phyloP scores from a whole-genome alignment of 2,888 invertebrate species.

The Schizotus pectinicornis region DNA sequence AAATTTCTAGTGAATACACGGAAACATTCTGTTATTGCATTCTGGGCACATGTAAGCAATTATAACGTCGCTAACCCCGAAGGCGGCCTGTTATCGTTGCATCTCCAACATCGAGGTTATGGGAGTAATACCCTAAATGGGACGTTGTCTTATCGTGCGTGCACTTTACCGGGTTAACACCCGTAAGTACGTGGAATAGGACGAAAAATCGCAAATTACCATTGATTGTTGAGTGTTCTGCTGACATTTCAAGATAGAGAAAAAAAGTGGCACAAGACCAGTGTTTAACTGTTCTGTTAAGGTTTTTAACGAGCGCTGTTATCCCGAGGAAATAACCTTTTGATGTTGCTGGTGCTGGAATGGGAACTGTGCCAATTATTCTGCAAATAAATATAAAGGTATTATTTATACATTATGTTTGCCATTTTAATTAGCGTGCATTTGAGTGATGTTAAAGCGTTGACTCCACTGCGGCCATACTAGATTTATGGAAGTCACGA shows the following conservation, averaged over 20 bases:
- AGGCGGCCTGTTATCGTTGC: conserved; percentile 37
- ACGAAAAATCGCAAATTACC: no score
- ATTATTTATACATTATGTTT: no score
- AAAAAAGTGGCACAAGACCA: no score
- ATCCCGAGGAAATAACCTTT: conserved; percentile 24
- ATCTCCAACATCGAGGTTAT: conserved; percentile 41
- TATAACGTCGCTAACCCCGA: conserved; percentile 40
- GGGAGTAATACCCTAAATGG: conserved; percentile 44
- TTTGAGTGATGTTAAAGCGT: no score
- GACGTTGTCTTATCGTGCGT: conserved; percentile 21
- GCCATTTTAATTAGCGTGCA: no score
- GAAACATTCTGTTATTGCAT: conserved; percentile 39
- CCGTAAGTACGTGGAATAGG: neutral
- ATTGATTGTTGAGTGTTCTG: no score
- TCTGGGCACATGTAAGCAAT: conserved; percentile 40
- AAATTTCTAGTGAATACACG: conserved; percentile 31
- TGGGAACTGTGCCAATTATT: conserved; percentile 25
- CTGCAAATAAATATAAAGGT: conserved; percentile 15
- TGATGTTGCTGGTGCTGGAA: conserved; percentile 1
- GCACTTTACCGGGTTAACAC: neutral
- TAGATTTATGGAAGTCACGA: no score
- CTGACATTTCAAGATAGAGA: no score
- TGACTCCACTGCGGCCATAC: no score
- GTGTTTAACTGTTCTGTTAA: no score
- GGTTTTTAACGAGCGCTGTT: neutral